phyloP scores from a whole-genome alignment of 1,140 invertebrate genomes.

The Ruditapes philippinarum region DNA sequence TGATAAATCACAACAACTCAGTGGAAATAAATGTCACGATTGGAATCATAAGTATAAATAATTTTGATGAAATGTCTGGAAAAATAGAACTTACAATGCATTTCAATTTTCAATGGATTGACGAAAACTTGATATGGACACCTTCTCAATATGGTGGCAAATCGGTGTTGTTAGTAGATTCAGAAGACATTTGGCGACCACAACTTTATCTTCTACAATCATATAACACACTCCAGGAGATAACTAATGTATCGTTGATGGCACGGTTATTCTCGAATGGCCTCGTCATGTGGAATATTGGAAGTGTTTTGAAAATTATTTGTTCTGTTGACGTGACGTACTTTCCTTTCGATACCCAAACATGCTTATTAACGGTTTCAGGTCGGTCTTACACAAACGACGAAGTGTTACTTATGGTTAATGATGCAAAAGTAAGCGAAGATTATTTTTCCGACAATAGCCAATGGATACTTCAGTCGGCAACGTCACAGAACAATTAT shows the following conservation, averaged over 20 bases:
- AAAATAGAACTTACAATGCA: slow-evolving; percentile 12
- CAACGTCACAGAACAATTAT: not conserved
- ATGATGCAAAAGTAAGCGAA: no score
- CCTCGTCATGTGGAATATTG: not conserved
- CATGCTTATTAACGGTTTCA: not conserved
- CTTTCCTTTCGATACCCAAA: slow-evolving; percentile 60
- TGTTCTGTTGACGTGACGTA: slow-evolving; percentile 60
- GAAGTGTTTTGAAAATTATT: not conserved
- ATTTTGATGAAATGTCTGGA: slow-evolving; percentile 50
- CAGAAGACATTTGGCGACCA: slow-evolving; percentile 17
- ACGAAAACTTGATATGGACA: slow-evolving; percentile 1
- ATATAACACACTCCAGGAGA: not conserved
- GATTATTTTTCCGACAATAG: no score
- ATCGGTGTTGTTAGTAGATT: not conserved
- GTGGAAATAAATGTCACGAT: not conserved
- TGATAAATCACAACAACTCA: not conserved
- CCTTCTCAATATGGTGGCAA: not conserved
- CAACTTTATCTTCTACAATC: not conserved
- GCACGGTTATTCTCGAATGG: not conserved
- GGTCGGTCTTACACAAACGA: not conserved
- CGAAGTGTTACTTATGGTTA: no score
- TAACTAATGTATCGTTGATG: slow-evolving; percentile 2
- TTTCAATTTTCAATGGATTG: slow-evolving; percentile 4
- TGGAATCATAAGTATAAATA: not conserved
- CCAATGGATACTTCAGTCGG: slow-evolving; percentile 27